Conservation (phyloP, 2,888 invertebrate genomes). For the Epistrophella euchroma region DNA sequence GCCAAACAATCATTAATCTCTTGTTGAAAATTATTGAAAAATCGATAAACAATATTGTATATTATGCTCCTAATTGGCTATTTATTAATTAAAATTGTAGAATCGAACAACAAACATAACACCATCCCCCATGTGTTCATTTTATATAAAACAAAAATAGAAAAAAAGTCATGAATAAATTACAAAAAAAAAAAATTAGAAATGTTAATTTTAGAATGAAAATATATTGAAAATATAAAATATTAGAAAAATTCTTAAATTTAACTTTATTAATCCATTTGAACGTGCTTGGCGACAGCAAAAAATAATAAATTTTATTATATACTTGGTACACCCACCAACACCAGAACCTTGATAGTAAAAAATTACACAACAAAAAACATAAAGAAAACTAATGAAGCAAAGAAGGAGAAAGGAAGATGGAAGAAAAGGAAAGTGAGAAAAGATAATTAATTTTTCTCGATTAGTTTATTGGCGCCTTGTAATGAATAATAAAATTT, state of each 20-base stretch:
- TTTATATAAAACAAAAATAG: conserved; percentile 2
- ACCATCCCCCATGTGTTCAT: background rate
- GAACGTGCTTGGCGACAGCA: conserved; percentile 45
- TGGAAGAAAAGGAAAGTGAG: conserved; percentile 7
- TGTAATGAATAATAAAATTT: conserved; percentile 23
- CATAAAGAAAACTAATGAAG: background rate
- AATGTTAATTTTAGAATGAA: background rate
- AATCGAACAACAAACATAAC: background rate
- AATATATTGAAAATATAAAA: conserved; percentile 10
- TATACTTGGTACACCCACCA: conserved; percentile 1
- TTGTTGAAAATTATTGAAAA: conserved; percentile 59
- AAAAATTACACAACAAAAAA: background rate
- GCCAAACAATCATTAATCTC: conserved; percentile 42
- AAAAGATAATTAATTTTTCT: conserved; percentile 51
- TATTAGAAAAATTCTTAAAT: conserved; percentile 31
- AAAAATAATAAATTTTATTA: conserved; percentile 55
- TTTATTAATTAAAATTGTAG: conserved; percentile 62
- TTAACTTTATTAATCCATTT: conserved; percentile 38
- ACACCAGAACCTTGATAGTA: background rate
- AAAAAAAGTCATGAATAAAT: conserved; percentile 20
- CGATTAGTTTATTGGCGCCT: conserved; percentile 63
- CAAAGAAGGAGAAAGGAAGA: background rate
- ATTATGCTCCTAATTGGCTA: conserved; percentile 37
- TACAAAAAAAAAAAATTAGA: background rate
- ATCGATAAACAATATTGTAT: conserved; percentile 58